Evolutionary conservation across 1,140 invertebrate species (phyloP), one percentile per base, ranked within the genome.

Genomic region (Drosophila kohkoa): DNA sequence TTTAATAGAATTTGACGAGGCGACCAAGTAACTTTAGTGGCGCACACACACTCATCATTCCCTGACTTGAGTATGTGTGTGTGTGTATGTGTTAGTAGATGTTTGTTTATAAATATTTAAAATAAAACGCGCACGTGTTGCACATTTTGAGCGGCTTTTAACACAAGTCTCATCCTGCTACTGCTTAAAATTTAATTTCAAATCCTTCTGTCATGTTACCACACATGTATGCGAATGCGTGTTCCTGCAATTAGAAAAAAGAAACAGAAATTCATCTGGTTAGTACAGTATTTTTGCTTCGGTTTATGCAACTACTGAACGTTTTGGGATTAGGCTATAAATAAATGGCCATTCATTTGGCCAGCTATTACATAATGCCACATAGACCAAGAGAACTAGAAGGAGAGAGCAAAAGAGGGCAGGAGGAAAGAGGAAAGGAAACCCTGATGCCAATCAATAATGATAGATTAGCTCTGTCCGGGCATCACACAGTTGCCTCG

Each of bases 391-490:
- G 32, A 46, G 48, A 59, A 25, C 3, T 25, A 25, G 35, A 28
- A 11, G 16, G 1, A 28, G 32, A 46, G 30, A 43, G 20, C 3
- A 8, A 43, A n/a, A 55, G 16, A 46, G 35, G 7, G 20, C 0
- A 13, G 20, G 25, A 13, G 1, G 30, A 62, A 59, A 49, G 11
- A 25, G 10, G 48, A 25, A 49, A 49, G 20, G 16, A 81, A 66
- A 79, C 68, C 67, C 81, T 72, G 68, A 83, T 88, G 85, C 81
- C 85, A 89, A 89, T 89, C 85, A 89, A 89, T 89, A 89, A 85
- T 89, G 85, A 89, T 89, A 80, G 85, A 89, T 89, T 89, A 88
- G 85, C 75, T 52, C 13, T 57, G 62, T 73, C 41, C 57, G 25
- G 54, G 35, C 75, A 54, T 65, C 65, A 43, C 54, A 68, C 77